phyloP scores from a whole-genome alignment of 2,113 vertebrate species.

The Xiphias gladius region DNA sequence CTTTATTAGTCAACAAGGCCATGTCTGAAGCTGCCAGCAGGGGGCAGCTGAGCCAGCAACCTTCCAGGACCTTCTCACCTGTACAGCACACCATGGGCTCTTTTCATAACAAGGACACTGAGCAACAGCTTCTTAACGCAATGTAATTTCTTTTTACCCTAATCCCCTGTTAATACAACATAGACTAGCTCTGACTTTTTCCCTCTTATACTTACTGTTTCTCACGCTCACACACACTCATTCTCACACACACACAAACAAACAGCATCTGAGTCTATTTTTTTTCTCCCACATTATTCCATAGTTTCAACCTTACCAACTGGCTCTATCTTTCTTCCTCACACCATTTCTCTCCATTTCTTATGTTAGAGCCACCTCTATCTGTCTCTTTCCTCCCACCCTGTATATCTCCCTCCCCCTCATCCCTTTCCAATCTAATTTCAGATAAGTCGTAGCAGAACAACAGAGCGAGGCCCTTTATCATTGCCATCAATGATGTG shows the following conservation, averaged over 20 bases:
- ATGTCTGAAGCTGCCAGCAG: conserved; percentile 77
- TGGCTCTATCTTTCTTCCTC: conserved; percentile 50
- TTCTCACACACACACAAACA: conserved; percentile 10
- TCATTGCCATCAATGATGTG: conserved; percentile 81
- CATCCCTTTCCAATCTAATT: conserved; percentile 81
- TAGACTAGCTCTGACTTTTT: conserved; percentile 16
- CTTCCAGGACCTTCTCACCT: conserved; percentile 50
- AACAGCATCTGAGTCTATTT: conserved; percentile 8
- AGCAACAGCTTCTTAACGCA: conserved; percentile 50
- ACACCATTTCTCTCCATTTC: conserved; percentile 73
- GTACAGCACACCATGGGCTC: conserved; percentile 25
- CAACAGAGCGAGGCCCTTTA: conserved; percentile 78
- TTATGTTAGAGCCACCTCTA: conserved; percentile 71
- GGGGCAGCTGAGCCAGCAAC: conserved; percentile 58
- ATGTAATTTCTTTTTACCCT: conserved; percentile 79
- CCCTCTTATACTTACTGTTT: conserved; percentile 7
- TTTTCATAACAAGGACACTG: conserved; percentile 39
- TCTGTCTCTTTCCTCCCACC: conserved; percentile 81
- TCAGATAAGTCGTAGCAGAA: conserved; percentile 80
- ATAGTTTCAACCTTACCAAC: conserved; percentile 54
- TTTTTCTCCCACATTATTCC: conserved; percentile 40
- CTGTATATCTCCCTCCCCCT: conserved; percentile 66
- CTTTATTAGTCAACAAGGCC: conserved; percentile 84
- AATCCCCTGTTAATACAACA: conserved; percentile 54
- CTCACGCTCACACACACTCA: neutral